phyloP scores from a whole-genome alignment of 2,797 vertebrate species.

The Lepus townsendii region DNA sequence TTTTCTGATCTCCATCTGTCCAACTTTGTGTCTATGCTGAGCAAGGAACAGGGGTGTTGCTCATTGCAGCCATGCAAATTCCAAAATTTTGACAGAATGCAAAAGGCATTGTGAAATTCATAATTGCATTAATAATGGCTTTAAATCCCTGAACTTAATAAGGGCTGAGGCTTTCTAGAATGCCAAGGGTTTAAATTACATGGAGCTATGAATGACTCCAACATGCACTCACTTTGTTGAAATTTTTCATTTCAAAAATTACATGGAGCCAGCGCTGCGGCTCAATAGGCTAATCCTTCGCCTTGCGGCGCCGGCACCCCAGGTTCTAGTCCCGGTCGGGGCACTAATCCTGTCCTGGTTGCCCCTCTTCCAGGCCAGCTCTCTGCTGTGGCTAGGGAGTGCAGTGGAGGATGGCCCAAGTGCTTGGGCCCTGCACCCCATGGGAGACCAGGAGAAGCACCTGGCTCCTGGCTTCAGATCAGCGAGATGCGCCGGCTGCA shows the following conservation, averaged over 20 bases:
- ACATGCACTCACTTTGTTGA: background rate
- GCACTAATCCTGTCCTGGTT: too few relatives aligned
- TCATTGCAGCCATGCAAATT: background rate
- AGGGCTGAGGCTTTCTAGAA: background rate
- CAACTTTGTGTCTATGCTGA: constrained; percentile 1
- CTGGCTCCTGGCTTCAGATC: too few relatives aligned
- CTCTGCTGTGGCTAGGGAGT: too few relatives aligned
- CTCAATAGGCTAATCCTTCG: too few relatives aligned
- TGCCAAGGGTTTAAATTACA: background rate
- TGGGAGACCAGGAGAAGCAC: too few relatives aligned
- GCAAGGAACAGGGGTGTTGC: background rate
- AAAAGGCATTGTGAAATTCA: background rate
- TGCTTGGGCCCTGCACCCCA: too few relatives aligned
- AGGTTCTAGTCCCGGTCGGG: too few relatives aligned
- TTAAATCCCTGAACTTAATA: background rate
- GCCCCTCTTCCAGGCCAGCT: too few relatives aligned
- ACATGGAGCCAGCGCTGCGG: too few relatives aligned
- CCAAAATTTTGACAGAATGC: background rate
- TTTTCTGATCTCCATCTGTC: background rate
- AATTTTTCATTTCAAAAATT: background rate
- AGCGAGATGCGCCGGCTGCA: too few relatives aligned
- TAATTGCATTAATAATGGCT: background rate
- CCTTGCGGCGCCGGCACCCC: too few relatives aligned
- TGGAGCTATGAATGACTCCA: background rate
- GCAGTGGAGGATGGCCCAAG: too few relatives aligned